Evolutionary conservation across 2,797 vertebrate species (phyloP), one percentile per base, ranked within the genome.

Genomic region (Pseudomugil tenellus): DNA sequence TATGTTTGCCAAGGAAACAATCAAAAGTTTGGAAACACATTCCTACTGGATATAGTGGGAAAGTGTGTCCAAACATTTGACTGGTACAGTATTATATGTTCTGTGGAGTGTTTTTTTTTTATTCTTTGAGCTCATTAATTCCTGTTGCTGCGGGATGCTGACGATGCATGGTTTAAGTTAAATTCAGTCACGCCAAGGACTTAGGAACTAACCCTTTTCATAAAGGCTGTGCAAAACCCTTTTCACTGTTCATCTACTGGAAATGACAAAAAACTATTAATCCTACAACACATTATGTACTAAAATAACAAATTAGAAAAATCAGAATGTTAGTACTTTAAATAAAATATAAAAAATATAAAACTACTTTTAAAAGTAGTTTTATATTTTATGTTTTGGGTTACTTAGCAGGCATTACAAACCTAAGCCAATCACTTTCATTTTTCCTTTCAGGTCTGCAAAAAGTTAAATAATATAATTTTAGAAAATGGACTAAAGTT

Each of bases 121-220:
- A 64, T 63, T 70, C 25, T 19, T 31, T 52, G 29, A 63, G 26
- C 11, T 6, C 25, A 67, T 55, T 58, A 39, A 3, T 56, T 58
- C 3, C 14, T 60, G 21, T 58, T 74, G 28, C 77, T 34, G 53
- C 2, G 12, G 75, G 60, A 63, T 41, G 70, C 43, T 43, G 21
- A 55, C 59, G 63, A 62, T 76, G 70, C 84, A 80, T 67, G 72
- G 12, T 32, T 64, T 21, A 72, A 39, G 43, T 83, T 13, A 46
- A 56, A 62, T 31, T 32, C 60, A 76, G 63, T 77, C 79, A 76
- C 77, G 87, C 74, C 63, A 64, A 83, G 71, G 28, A 65, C 41
- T 48, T 23, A 35, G 51, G 72, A 55, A 58, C 34, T 10, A 70
- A 21, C 72, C 58, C 56, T 37, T 6, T 57, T 23, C 21, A 8